Base-by-base conservation (phyloP, 2,113 vertebrate species). In the Dicrurus megarhynchus region DNA sequence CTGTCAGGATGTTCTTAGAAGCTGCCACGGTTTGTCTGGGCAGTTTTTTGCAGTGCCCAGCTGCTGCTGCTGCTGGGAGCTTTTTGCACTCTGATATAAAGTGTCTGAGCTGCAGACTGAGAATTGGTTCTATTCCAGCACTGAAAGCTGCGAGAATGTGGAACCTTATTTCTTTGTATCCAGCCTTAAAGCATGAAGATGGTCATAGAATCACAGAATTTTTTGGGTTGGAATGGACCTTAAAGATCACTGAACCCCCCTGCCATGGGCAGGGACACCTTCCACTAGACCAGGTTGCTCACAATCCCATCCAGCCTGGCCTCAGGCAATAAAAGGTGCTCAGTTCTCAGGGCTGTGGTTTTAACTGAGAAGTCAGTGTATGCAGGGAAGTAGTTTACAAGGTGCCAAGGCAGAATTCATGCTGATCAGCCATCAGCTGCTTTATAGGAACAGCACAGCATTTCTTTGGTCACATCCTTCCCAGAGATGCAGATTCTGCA, bases 11-110 rank as follows among this genome's bases (percentile, higher is more conserved):
- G 1, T 52, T n/a, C 16, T 33, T 33, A 27, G 26, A 24, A 56
- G 42, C n/a, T 5, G 1, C 81, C 0, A 0, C 42, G 65, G 23
- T 74, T 67, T 68, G 42, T 30, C 41, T 1, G 3, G 57, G 33
- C 46, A 16, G 8, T 70, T 39, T 64, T 59, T 28, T 65, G 63
- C 64, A 41, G 41, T 41, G 65, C 65, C 56, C 56, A 47, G 39
- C 42, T 69, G 70, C 20, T 50, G 64, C 16, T 49, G 64, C 14
- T 47, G 71, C 47, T 42, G 41, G 64, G n/a, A 79, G 49, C 75
- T 14, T 63, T 61, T 41, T 78, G 13, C 41, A 19, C 35, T 44
- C 28, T 44, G 32, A n/a, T 14, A 6, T 3, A 7, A 50, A 47
- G 50, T 42, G 35, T 59, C 59, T 16, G 24, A 81, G 80, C 68